Base-by-base conservation (phyloP, 92 coral and sea anemone genomes). In the Blastomussa wellsi region DNA sequence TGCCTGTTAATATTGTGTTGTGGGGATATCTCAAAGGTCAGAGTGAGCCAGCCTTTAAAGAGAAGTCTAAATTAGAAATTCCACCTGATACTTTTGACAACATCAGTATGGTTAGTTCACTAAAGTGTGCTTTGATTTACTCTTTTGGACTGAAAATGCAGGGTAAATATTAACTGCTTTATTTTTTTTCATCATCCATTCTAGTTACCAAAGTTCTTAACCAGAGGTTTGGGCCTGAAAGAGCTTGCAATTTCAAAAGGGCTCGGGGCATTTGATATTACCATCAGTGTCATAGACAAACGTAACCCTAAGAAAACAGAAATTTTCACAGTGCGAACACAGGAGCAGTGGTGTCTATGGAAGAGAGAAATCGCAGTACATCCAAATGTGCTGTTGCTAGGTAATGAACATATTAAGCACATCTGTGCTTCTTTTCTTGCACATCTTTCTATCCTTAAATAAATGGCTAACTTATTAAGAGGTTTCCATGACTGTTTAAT, bases 21-120 rank as follows among this genome's bases (percentile, higher is more conserved):
- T 79, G 80, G 89, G 81, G 72, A 2, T 86, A 86, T 80, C 55
- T 86, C 52, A 86, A 86, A 86, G 85, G 89, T 48, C 89, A 86
- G 60, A 79, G 66, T 71, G 89, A 86, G 35, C 85, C 86, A 66
- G 55, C 73, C 15, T 78, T 77, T 53, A 86, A 86, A 72, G 89
- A 86, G 74, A 86, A 86, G 41, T 86, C 89, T 31, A 86, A 86
- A 73, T 80, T 86, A 86, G 71, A 28, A 72, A 86, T 79, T 39
- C 85, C 85, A 51, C 44, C 69, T 69, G 77, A 55, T 64, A 72
- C 83, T 72, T 79, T 86, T 79, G 86, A 51, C 68, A 79, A 35
- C 57, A 77, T 79, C 83, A 79, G 80, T 62, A 42, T 79, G 89
- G 89, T 86, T 77, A 70, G 83, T 35, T 76, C 16, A 39, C 76